Evolutionary conservation across 1,140 invertebrate genomes (phyloP).

Genomic region (Apis florea): DNA sequence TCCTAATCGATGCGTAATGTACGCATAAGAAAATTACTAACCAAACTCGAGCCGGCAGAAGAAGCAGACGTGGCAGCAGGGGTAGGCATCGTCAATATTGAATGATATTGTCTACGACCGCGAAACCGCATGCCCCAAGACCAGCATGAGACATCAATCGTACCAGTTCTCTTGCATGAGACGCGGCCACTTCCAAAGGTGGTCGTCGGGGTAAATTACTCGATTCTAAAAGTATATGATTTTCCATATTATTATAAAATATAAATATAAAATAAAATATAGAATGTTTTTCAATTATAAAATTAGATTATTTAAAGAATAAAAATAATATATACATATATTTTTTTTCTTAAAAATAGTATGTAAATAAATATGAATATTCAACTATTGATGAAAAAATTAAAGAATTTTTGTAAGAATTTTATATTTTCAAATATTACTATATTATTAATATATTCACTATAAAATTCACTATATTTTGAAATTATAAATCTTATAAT

Average conservation of each 20-base stretch:
- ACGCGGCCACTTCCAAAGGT: slow-evolving; percentile 94
- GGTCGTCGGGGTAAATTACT: slow-evolving; percentile 93
- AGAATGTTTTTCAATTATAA: neutral
- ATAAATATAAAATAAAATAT: neutral
- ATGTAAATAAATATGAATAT: too few relatives aligned
- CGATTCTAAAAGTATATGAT: slow-evolving; percentile 85
- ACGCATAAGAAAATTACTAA: slow-evolving; percentile 65
- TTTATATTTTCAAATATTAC: too few relatives aligned
- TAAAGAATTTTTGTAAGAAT: too few relatives aligned
- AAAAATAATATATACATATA: too few relatives aligned
- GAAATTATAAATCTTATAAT: too few relatives aligned
- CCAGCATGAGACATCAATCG: slow-evolving; percentile 93
- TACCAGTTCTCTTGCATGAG: slow-evolving; percentile 93
- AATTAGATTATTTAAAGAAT: neutral
- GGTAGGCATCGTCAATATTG: slow-evolving; percentile 82
- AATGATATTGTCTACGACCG: slow-evolving; percentile 87
- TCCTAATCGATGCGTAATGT: slow-evolving; percentile 34
- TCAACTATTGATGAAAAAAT: too few relatives aligned
- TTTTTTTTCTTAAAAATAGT: too few relatives aligned
- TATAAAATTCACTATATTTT: too few relatives aligned
- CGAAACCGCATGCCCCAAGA: slow-evolving; percentile 96
- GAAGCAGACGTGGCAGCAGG: slow-evolving; percentile 77
- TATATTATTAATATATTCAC: too few relatives aligned
- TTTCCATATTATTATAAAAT: neutral
- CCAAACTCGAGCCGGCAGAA: slow-evolving; percentile 78